Percentiles rank a stretch among this genome's conserved stretches.
phyloP scores from a whole-genome alignment of 1,140 invertebrate genomes.

The Dendrolimus punctatus region DNA sequence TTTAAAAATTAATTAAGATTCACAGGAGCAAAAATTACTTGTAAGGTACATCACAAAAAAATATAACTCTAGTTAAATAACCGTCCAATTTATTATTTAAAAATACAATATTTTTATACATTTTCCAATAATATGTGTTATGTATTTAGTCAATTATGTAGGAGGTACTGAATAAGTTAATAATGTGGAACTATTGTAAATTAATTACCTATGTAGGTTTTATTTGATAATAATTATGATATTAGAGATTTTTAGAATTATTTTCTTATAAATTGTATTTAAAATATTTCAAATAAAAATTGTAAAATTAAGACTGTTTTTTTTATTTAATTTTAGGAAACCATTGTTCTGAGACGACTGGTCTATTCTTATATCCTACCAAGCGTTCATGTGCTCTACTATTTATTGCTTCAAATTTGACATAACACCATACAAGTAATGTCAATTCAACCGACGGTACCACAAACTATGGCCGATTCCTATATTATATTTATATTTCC shows the following conservation, averaged over 20 bases:
- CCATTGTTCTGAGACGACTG: background rate
- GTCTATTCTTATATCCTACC: too few relatives aligned
- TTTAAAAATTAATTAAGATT: too few relatives aligned
- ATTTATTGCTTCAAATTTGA: too few relatives aligned
- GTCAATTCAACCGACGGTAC: too few relatives aligned
- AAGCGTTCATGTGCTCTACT: too few relatives aligned
- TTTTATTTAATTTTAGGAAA: conserved; percentile 13
- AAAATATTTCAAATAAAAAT: conserved; percentile 56
- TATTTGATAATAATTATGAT: conserved; percentile 29
- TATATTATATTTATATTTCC: too few relatives aligned
- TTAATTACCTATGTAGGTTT: conserved; percentile 51
- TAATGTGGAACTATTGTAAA: conserved; percentile 45
- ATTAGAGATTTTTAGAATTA: conserved; percentile 49
- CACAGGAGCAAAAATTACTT: too few relatives aligned
- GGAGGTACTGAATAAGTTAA: conserved; percentile 42
- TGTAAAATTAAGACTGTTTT: conserved; percentile 28
- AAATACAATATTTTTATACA: background rate
- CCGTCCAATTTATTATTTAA: too few relatives aligned
- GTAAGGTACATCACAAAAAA: too few relatives aligned
- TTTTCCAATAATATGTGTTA: conserved; percentile 12
- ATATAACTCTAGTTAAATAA: too few relatives aligned
- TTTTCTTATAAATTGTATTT: conserved; percentile 59
- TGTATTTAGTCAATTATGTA: conserved; percentile 34
- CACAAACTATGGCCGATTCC: too few relatives aligned
- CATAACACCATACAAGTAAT: too few relatives aligned